Conservation (phyloP, 2,113 vertebrate species). For the Paratilapia polleni region DNA sequence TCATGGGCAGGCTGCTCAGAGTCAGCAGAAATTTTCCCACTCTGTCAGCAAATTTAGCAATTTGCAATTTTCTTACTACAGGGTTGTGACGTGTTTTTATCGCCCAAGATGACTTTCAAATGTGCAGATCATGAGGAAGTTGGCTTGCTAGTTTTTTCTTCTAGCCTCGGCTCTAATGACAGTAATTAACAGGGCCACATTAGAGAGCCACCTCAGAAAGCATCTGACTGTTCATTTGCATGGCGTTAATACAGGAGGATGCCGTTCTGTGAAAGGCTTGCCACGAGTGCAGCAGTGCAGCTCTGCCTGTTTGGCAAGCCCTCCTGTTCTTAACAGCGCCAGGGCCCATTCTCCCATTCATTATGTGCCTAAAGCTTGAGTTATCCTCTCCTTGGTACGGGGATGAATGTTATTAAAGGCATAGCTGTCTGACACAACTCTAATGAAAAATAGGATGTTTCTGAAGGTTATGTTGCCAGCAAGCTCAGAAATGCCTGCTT, state of each 20-base stretch:
- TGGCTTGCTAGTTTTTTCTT: conserved; percentile 88
- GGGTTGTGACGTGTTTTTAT: conserved; percentile 93
- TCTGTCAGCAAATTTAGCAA: conserved; percentile 94
- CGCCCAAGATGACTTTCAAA: conserved; percentile 93
- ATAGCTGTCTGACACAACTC: conserved; percentile 82
- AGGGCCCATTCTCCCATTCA: conserved; percentile 80
- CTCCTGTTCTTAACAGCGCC: conserved; percentile 71
- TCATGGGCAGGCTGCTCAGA: conserved; percentile 81
- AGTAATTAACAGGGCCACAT: conserved; percentile 95
- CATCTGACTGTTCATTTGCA: conserved; percentile 90
- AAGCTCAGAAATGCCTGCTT: conserved; percentile 81
- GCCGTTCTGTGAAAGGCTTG: conserved; percentile 83
- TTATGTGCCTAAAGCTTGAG: conserved; percentile 85
- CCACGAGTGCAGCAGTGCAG: conserved; percentile 77
- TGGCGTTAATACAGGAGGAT: conserved; percentile 83
- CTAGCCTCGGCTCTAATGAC: conserved; percentile 87
- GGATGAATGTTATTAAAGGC: conserved; percentile 87
- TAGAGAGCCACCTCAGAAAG: conserved; percentile 89
- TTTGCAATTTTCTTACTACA: conserved; percentile 92
- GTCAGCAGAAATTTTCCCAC: conserved; percentile 88
- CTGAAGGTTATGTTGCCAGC: conserved; percentile 85
- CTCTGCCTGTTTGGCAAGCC: conserved; percentile 68
- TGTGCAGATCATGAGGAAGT: conserved; percentile 94
- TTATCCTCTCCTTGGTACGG: conserved; percentile 82
- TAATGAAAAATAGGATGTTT: conserved; percentile 87